Conservation (phyloP, 2,797 vertebrate genomes). For the Rhinatrema bivittatum region DNA sequence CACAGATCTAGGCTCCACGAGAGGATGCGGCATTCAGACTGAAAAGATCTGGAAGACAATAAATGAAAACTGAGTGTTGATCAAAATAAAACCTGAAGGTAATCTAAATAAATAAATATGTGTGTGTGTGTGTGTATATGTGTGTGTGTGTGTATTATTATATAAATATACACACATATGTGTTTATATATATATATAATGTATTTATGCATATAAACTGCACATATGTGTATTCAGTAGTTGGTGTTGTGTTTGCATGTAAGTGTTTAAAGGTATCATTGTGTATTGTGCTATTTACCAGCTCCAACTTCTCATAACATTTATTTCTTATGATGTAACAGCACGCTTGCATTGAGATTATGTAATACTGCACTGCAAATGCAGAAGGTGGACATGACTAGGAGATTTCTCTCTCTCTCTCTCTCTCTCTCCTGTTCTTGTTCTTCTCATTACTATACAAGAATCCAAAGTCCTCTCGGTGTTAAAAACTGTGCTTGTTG, state of each 20-base stretch:
- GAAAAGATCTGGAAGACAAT: slow-evolving; percentile 72
- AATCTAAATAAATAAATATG: slow-evolving; percentile 62
- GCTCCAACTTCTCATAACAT: slow-evolving; percentile 51
- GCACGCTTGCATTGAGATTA: slow-evolving; percentile 56
- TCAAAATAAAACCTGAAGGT: slow-evolving; percentile 72
- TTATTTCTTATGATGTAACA: slow-evolving; percentile 53
- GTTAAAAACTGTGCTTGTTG: slow-evolving; percentile 35
- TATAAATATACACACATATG: too few relatives aligned
- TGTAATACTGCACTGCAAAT: slow-evolving; percentile 54
- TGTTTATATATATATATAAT: slow-evolving; percentile 15
- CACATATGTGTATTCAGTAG: too few relatives aligned
- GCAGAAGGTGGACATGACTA: slow-evolving; percentile 50
- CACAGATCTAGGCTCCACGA: slow-evolving; percentile 74
- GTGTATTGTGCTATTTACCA: slow-evolving; percentile 55
- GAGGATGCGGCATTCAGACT: slow-evolving; percentile 71
- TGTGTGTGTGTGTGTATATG: not conserved
- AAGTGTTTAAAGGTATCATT: slow-evolving; percentile 64
- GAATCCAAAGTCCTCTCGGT: slow-evolving; percentile 48
- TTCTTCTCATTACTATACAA: too few relatives aligned
- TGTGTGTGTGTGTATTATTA: too few relatives aligned
- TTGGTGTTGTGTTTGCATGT: slow-evolving; percentile 65
- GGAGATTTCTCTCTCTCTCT: too few relatives aligned
- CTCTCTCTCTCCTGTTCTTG: too few relatives aligned
- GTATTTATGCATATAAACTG: too few relatives aligned
- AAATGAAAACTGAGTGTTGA: slow-evolving; percentile 82